Percentiles rank a stretch among this genome's conserved stretches.
These are phyloP conservation scores for Microcebus ravelobensis DNA, from an alignment of 2,113 vertebrate species.

Conservation along the genomic window DNA sequence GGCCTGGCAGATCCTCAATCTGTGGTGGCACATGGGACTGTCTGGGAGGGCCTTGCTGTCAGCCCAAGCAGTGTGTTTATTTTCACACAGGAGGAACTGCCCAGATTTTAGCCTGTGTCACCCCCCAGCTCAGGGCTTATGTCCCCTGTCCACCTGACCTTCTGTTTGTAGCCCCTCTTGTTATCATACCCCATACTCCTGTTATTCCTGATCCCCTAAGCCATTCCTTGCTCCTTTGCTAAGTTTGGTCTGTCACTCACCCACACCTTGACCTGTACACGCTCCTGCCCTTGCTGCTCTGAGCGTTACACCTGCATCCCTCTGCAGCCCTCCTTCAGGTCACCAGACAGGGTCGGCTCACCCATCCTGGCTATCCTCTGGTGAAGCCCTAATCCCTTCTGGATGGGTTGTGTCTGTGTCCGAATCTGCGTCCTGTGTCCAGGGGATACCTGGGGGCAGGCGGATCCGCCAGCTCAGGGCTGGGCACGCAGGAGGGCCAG, in stretches of 20 bases:
- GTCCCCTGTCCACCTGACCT: accelerated
- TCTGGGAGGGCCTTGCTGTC: not conserved
- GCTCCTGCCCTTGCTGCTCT: not conserved
- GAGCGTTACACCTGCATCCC: not conserved
- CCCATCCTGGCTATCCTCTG: not conserved
- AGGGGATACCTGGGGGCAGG: not conserved
- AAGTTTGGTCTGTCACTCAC: not conserved
- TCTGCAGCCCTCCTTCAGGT: not conserved
- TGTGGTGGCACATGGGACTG: accelerated
- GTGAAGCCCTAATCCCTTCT: not conserved
- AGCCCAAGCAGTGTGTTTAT: not conserved
- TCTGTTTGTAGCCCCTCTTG: not conserved
- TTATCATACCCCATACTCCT: too few relatives aligned
- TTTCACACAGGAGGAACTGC: not conserved
- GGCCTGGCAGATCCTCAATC: accelerated
- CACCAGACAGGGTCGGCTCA: accelerated
- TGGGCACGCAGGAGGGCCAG: not conserved
- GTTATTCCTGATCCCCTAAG: not conserved
- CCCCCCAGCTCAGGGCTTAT: not conserved
- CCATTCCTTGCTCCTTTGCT: not conserved
- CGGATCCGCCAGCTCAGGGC: not conserved
- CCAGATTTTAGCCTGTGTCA: accelerated
- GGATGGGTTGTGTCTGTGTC: not conserved
- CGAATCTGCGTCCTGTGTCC: not conserved
- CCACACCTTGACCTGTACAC: not conserved